Base-by-base conservation (phyloP, 2,113 vertebrate species). In the Phainopepla nitens region DNA sequence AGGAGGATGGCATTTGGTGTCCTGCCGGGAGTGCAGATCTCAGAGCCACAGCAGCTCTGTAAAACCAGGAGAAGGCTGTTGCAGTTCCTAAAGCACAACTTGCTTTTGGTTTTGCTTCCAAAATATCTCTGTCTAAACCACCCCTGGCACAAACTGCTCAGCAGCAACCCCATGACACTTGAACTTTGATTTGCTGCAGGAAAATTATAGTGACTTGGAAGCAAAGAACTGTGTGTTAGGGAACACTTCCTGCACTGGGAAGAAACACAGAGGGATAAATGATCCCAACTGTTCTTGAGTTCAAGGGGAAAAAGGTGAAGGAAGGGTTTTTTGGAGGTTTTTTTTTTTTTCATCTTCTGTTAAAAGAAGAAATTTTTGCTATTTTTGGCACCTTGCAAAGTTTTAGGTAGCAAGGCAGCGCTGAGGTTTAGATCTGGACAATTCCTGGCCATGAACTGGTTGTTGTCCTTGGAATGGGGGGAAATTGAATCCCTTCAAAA, bases 11-110 rank as follows among this genome's bases (percentile, higher is more conserved):
- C 65, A 4, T 87, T 92, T 75, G 64, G 15, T 62, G 3, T 71
- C 24, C 72, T 70, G 69, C 29, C 56, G 56, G 85, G 60, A 42
- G 8, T 1, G 33, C 7, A 21, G 28, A 9, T 35, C 21, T 64
- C 2, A 0, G 33, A 22, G 23, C 41, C 10, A 0, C 3, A 1
- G 7, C 70, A 33, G 42, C 75, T 35, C 61, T 61, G 0, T 25
- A 8, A 66, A 64, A 65, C 17, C 45, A 53, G 41, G 28, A 5
- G 23, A 70, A 58, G 31, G 65, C 29, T 42, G 9, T 7, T 78
- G 23, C 27, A 18, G 64, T 5, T 71, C 18, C 87, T 29, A 6
- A 56, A 72, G 20, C 81, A 45, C 5, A 28, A 16, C 22, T 12
- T 51, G 31, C 3, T 2, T 85, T 58, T 29, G 13, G 22, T 71